Evolutionary conservation across 2,888 invertebrate species (phyloP).

Genomic region (Taenaris catops): DNA sequence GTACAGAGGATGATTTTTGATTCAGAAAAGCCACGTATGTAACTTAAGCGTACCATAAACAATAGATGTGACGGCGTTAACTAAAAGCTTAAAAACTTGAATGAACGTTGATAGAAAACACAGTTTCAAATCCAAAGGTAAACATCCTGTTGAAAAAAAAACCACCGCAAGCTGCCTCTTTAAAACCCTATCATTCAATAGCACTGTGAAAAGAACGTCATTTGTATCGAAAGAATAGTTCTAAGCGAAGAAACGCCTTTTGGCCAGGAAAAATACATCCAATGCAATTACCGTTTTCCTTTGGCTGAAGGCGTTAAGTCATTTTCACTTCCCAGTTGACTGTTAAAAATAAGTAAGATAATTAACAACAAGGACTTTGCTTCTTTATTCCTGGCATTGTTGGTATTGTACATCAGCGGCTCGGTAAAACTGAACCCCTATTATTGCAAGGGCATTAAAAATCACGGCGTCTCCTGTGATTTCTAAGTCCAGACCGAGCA

Average conservation of each 20-base stretch:
- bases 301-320: constrained; percentile 26
- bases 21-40: no score
- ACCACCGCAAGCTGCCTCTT: no score
- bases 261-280: constrained; percentile 26
- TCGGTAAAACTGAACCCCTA: constrained; percentile 31
- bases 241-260: constrained; percentile 21
- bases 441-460: constrained; percentile 30
- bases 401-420: constrained; percentile 31
- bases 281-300: constrained; percentile 31
- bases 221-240: constrained; percentile 20
- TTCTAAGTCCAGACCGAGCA: no score
- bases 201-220: constrained; percentile 16
- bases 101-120: no score
- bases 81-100: no score
- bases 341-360: constrained; percentile 42
- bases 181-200: constrained; percentile 17
- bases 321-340: constrained; percentile 25
- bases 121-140: no score
- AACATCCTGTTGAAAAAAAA: no score
- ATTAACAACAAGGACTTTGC: constrained; percentile 54
- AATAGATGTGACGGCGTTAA: no score
- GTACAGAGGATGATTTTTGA: no score
- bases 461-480: not conserved
- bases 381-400: constrained; percentile 45
- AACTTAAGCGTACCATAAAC: no score